phyloP scores from a whole-genome alignment of 2,888 invertebrate species.

The Kryphioiulus occultus region DNA sequence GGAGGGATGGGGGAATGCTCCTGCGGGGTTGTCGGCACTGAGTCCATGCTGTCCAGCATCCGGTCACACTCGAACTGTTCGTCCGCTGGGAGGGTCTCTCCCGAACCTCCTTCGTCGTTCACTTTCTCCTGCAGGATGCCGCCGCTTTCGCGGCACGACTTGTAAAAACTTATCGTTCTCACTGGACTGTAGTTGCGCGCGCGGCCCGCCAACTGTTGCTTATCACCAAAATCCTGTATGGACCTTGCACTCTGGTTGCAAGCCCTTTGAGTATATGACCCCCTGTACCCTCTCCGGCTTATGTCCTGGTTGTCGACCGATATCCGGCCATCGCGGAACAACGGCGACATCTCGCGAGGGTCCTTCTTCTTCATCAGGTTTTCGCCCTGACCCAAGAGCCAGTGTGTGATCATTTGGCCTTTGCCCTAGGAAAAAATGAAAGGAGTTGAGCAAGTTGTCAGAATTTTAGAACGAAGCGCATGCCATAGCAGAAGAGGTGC shows the following conservation, averaged over 20 bases:
- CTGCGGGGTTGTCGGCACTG: not conserved
- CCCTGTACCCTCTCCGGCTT: not conserved
- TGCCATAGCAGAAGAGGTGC: too few species aligned
- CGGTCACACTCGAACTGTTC: not conserved
- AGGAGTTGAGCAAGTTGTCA: not conserved
- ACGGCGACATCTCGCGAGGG: slow-evolving; percentile 56
- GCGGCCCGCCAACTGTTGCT: not conserved
- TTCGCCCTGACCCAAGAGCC: slow-evolving; percentile 80
- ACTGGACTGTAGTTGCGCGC: slow-evolving; percentile 47
- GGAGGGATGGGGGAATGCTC: not conserved
- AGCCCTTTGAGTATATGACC: not conserved
- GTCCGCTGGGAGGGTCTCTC: slow-evolving; percentile 46
- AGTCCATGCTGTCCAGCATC: not conserved
- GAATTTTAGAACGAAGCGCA: not conserved
- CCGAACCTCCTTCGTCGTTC: not conserved
- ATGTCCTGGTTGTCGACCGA: not conserved
- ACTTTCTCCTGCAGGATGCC: slow-evolving; percentile 3
- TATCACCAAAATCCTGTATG: slow-evolving; percentile 42
- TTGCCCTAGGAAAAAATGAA: slow-evolving; percentile 75
- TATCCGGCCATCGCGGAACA: not conserved
- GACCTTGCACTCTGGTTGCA: slow-evolving; percentile 37
- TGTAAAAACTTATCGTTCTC: slow-evolving; percentile 29
- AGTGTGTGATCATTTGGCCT: slow-evolving; percentile 78
- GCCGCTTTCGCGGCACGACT: not conserved
- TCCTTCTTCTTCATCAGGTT: slow-evolving; percentile 78